Evolutionary conservation across 2,888 invertebrate genomes (phyloP).

Genomic region (Sisyra nigra): DNA sequence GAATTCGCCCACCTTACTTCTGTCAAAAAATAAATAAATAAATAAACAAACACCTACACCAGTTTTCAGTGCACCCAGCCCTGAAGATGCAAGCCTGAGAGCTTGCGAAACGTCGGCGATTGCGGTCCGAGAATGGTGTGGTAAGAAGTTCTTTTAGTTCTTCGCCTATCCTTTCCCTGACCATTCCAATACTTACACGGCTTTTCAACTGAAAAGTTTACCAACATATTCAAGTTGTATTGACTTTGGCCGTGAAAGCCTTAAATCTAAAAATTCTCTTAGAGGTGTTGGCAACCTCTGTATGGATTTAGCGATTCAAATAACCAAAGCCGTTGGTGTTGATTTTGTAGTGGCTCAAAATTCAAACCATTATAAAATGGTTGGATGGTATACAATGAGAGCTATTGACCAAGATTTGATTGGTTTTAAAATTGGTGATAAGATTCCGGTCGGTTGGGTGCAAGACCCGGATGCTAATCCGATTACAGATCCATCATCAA

Average conservation of each 20-base stretch:
- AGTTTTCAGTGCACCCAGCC: too few relatives aligned
- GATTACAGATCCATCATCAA: slow-evolving; percentile 50
- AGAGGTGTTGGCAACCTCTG: slow-evolving; percentile 49
- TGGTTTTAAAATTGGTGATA: slow-evolving; percentile 65
- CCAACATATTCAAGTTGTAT: slow-evolving; percentile 36
- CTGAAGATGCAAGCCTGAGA: too few relatives aligned
- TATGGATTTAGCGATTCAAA: slow-evolving; percentile 49
- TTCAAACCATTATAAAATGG: slow-evolving; percentile 79
- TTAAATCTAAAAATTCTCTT: slow-evolving; percentile 51
- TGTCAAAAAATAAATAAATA: too few relatives aligned
- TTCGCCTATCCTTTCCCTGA: too few relatives aligned
- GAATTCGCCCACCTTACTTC: too few relatives aligned
- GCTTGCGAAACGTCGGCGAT: too few relatives aligned
- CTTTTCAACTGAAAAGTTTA: too few relatives aligned
- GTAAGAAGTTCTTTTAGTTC: too few relatives aligned
- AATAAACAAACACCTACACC: too few relatives aligned
- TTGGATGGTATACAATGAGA: slow-evolving; percentile 65
- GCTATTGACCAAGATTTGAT: slow-evolving; percentile 57
- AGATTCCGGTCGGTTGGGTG: slow-evolving; percentile 79
- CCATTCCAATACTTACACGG: too few relatives aligned
- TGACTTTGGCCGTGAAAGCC: slow-evolving; percentile 36
- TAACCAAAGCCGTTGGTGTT: slow-evolving; percentile 48
- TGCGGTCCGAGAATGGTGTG: too few relatives aligned
- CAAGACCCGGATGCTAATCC: slow-evolving; percentile 32
- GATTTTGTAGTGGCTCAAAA: slow-evolving; percentile 37